A percentile compares a stretch with the other conserved stretches of the same genome.
These are phyloP conservation scores for Thamnaconus septentrionalis DNA, from an alignment of 2,113 vertebrate species.

Conservation along the genomic window DNA sequence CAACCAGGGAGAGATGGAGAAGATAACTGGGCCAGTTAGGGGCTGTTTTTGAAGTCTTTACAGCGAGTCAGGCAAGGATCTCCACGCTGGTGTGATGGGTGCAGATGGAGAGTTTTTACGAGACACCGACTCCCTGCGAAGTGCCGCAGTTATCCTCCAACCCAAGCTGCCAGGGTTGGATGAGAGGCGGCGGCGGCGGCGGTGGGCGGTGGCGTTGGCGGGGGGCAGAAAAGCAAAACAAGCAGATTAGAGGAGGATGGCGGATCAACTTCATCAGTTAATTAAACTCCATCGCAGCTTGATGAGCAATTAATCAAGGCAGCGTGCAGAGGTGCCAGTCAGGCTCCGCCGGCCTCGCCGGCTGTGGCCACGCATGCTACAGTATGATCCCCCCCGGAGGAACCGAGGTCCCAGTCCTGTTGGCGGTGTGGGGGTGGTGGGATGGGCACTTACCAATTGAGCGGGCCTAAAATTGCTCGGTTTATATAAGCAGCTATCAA, in stretches of 20 bases:
- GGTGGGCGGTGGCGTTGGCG: constrained; percentile 27
- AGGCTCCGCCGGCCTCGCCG: constrained; percentile 46
- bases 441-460: constrained; percentile 45
- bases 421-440: no score
- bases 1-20: no score
- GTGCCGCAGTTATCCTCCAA: constrained; percentile 50
- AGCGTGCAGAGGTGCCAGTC: constrained; percentile 59
- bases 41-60: no score
- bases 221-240: constrained; percentile 35
- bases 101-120: constrained; percentile 60
- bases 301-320: constrained; percentile 82
- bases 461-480: constrained; percentile 52
- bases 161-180: constrained; percentile 52
- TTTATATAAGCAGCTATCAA: constrained; percentile 71
- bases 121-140: constrained; percentile 33
- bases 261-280: constrained; percentile 76
- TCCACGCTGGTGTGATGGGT: constrained; percentile 51
- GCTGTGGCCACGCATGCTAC: constrained; percentile 5
- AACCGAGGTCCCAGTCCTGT: no score
- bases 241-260: constrained; percentile 66
- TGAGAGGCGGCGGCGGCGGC: no score
- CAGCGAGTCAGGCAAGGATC: background rate
- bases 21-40: no score
- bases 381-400: constrained; percentile 37
- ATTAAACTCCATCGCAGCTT: constrained; percentile 79